These are phyloP conservation scores for Rhaphigaster nebulosa DNA, from an alignment of 2,888 invertebrate genomes.

Conservation along the genomic window DNA sequence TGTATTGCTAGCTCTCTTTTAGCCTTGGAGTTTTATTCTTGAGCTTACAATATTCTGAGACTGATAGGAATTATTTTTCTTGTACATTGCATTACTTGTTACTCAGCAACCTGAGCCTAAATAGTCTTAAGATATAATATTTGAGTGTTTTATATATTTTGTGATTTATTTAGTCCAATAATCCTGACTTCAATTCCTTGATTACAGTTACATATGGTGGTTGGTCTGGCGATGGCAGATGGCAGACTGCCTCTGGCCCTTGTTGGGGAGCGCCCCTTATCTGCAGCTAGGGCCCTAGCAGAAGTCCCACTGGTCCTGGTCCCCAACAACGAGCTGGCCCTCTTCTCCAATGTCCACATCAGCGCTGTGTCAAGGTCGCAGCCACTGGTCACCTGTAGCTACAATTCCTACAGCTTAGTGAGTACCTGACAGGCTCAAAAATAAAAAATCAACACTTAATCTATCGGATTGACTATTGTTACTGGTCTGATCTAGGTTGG, in stretches of 20 bases:
- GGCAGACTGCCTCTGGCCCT: conserved; percentile 64
- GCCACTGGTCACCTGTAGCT: conserved; percentile 69
- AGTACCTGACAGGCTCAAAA: not conserved
- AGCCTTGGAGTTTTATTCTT: too few relatives aligned
- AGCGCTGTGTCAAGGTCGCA: conserved; percentile 68
- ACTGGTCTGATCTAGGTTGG: not conserved
- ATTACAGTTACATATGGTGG: not conserved
- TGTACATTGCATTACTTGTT: too few relatives aligned
- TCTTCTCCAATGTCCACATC: conserved; percentile 69
- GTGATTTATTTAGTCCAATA: not conserved
- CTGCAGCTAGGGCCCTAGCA: conserved; percentile 62
- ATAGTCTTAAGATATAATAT: too few relatives aligned
- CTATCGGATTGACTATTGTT: not conserved
- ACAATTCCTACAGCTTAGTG: conserved; percentile 63
- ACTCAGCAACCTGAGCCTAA: too few relatives aligned
- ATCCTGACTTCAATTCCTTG: not conserved
- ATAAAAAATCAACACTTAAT: not conserved
- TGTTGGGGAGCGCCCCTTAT: conserved; percentile 65
- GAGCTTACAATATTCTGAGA: too few relatives aligned
- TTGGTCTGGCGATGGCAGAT: not conserved
- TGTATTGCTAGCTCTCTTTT: too few relatives aligned
- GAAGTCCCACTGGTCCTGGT: conserved; percentile 65
- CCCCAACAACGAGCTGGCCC: conserved; percentile 64
- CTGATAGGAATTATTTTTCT: too few relatives aligned
- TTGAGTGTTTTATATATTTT: not conserved